Conservation (phyloP, 2,113 vertebrate genomes). For the Vombatus ursinus region DNA sequence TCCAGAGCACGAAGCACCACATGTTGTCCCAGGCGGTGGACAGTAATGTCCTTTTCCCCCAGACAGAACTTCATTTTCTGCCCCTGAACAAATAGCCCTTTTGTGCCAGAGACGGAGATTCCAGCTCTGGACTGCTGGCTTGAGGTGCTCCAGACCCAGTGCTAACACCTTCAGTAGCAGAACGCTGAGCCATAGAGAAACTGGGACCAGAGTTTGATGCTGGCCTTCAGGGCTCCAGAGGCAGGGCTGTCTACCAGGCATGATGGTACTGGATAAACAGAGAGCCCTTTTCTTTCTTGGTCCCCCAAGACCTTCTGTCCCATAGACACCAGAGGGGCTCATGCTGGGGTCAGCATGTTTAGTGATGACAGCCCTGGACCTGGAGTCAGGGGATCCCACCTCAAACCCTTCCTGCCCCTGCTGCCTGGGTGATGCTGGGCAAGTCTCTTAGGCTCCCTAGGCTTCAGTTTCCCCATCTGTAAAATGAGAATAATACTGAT, state of each 20-base stretch:
- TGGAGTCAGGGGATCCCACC: background rate
- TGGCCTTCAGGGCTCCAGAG: slow-evolving; percentile 41
- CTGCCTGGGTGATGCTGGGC: background rate
- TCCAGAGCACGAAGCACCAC: slow-evolving; percentile 57
- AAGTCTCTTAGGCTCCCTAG: background rate
- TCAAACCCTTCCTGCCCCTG: background rate
- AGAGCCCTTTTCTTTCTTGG: slow-evolving; percentile 56
- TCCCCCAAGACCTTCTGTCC: slow-evolving; percentile 30
- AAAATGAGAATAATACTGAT: background rate
- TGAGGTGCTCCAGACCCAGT: slow-evolving; percentile 52
- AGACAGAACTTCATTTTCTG: slow-evolving; percentile 24
- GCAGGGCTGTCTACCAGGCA: slow-evolving; percentile 4
- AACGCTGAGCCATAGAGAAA: slow-evolving; percentile 30
- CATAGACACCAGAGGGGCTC: slow-evolving; percentile 38
- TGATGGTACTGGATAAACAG: slow-evolving; percentile 24
- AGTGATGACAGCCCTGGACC: background rate
- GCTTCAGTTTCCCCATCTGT: background rate
- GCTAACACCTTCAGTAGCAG: background rate
- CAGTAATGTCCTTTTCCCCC: slow-evolving; percentile 27
- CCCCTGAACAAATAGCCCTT: slow-evolving; percentile 67
- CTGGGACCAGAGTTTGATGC: background rate
- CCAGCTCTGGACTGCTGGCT: slow-evolving; percentile 40
- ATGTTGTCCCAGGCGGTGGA: slow-evolving; percentile 49
- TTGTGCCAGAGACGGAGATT: slow-evolving; percentile 63
- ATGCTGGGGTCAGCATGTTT: background rate